Base-by-base conservation (phyloP, 1,140 invertebrate species). In the Scaptomyza hsui region DNA sequence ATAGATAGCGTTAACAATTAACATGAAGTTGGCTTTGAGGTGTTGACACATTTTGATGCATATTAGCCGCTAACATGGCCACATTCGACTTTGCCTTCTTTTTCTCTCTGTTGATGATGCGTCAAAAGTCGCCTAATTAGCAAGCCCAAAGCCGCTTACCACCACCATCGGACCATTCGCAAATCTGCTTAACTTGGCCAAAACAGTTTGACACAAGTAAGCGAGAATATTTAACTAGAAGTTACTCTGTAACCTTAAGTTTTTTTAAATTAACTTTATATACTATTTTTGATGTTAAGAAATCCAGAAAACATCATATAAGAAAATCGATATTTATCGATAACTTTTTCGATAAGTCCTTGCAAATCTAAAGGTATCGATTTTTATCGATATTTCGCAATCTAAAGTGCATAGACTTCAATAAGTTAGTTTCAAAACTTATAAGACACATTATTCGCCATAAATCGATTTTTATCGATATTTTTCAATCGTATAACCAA, bases 1-100 rank as follows among this genome's bases (percentile, higher is more conserved):
- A 19, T 42, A 70, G 60, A 32, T 56, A 75, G 72, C 74, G 80
- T 76, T 80, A 80, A 86, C 80, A 85, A 85, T 86, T 85, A 86
- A 86, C 80, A 77, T 61, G 79, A 55, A 49, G 55, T 48, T 72
- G 45, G 62, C 82, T 75, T 47, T 47, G 51, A 82, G 82, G 82
- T 86, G 82, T 88, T 86, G 82, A 86, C 82, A 86, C 82, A 86
- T 86, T 86, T 88, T 86, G 78, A 83, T 85, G 79, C 79, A 83
- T 83, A 83, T 83, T 83, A 82, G 67, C 75, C 52, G n/a, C 35
- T 39, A 65, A 49, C 55, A 55, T 76, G 55, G 64, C 55, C 59
- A 69, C 48, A 21, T 41, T 13, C 26, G 21, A 18, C 15, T 12
- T 21, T 16, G 21, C 24, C 42, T 21, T 12, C 44, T 42, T 19